phyloP scores from a whole-genome alignment of 1,140 invertebrate species.

The Diabrotica undecimpunctata region DNA sequence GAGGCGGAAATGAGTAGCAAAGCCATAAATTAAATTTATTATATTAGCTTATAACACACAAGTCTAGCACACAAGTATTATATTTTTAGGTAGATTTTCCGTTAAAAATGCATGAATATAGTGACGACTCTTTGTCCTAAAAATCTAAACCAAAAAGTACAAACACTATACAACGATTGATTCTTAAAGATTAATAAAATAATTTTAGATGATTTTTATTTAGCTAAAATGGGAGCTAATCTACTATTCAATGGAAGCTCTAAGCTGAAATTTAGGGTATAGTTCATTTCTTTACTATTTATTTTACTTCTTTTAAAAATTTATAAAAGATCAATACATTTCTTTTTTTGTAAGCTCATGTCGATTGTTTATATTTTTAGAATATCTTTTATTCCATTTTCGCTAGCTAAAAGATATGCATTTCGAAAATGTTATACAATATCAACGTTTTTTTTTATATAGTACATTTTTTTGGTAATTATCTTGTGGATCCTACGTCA shows the following conservation, averaged over 20 bases:
- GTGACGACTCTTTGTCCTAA: too few relatives aligned
- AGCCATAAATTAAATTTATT: too few relatives aligned
- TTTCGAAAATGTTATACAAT: background rate
- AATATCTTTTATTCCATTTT: conserved; percentile 14
- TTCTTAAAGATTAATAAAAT: background rate
- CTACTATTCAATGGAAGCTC: conserved; percentile 26
- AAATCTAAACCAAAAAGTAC: background rate
- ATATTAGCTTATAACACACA: too few relatives aligned
- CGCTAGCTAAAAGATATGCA: conserved; percentile 26
- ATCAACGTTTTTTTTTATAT: background rate
- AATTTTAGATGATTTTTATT: background rate
- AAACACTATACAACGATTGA: background rate
- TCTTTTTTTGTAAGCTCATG: conserved; percentile 33
- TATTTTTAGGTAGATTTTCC: too few relatives aligned
- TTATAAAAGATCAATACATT: conserved; percentile 33
- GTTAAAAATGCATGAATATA: too few relatives aligned
- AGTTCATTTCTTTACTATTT: conserved; percentile 6
- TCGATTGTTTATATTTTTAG: conserved; percentile 28
- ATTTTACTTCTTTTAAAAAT: conserved; percentile 32
- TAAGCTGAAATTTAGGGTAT: conserved; percentile 24
- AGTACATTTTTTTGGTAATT: too few relatives aligned
- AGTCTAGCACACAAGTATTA: too few relatives aligned
- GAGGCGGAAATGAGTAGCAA: too few relatives aligned
- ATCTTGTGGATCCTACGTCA: too few relatives aligned
- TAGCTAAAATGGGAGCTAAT: background rate